Evolutionary conservation across 2,797 vertebrate species (phyloP), one percentile per base, ranked within the genome.

Genomic region (Natrix natrix): DNA sequence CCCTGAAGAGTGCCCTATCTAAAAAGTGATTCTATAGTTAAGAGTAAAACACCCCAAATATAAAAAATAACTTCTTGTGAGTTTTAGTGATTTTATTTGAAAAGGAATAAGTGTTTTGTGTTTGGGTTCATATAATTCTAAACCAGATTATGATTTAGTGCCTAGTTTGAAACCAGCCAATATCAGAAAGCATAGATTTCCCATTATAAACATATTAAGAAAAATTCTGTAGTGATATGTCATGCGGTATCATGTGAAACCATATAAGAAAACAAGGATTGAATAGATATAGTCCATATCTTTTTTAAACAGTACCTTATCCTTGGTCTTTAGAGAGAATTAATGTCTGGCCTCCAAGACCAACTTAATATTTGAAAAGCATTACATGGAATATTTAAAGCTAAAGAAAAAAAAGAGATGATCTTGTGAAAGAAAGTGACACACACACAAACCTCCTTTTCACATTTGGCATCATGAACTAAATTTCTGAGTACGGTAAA

Each of bases 331-430:
- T 14, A 87, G 1, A 91, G n/a, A n/a, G 60, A 43, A 55, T 89
- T 83, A 24, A 8, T 55, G 0, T 89, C 5, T 83, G 69, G 86
- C 63, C 69, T 0, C 88, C 88, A 74, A 0, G 88, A 78, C 4
- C 6, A 0, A 54, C 11, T 20, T 91, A 52, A 16, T 89, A 37
- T 92, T 91, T 88, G 28, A 87, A 69, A 60, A 92, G 20, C 86
- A 91, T 37, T 92, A 63, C 32, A 93, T 69, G 43, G 10, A 86
- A 91, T 93, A 43, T 89, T 22, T 48, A 90, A 93, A 93, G 14
- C n/a, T 87, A 93, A 92, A 94, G 28, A 89, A 56, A n/a, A 59
- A 63, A 20, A 88, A 2, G 20, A 69, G 37, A 55, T 52, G 48
- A 89, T 20, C 14, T 92, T 61, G 59, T 83, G 91, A 94, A 90